Evolutionary conservation across 2,797 vertebrate genomes (phyloP).

Genomic region (Oryzias sinensis): DNA sequence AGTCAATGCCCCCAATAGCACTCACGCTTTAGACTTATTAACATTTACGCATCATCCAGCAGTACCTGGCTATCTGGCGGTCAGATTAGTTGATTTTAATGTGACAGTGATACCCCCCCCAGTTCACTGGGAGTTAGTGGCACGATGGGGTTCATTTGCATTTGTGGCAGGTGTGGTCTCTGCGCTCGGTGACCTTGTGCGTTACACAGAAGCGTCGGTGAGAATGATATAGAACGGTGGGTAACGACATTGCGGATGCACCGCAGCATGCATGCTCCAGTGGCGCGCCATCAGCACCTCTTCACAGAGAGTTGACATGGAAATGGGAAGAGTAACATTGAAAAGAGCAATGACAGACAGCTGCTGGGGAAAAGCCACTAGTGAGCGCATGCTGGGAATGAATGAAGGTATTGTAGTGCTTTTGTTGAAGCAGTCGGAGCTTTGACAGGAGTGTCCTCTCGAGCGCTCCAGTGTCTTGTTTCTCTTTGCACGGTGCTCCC

Average conservation of each 20-base stretch:
- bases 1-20: no score
- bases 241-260: constrained; percentile 54
- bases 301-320: constrained; percentile 47
- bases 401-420: constrained; percentile 22
- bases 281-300: constrained; percentile 46
- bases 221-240: constrained; percentile 59
- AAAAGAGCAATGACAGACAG: constrained; percentile 27
- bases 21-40: not conserved
- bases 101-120: constrained; percentile 28
- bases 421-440: constrained; percentile 29
- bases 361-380: constrained; percentile 19
- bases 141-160: constrained; percentile 37
- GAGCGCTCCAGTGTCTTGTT: constrained; percentile 18
- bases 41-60: not conserved
- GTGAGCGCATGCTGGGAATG: constrained; percentile 14
- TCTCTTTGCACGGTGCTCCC: constrained; percentile 31
- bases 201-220: constrained; percentile 12
- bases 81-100: constrained; percentile 16
- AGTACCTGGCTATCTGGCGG: not conserved
- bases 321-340: constrained; percentile 20
- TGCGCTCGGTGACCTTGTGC: constrained; percentile 51
- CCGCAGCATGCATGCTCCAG: constrained; percentile 57
- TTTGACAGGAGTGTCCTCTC: constrained; percentile 33
- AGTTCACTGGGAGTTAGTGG: constrained; percentile 16
- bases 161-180: constrained; percentile 47